Conservation (phyloP, 2,888 invertebrate species). For the Abrostola triplasia region DNA sequence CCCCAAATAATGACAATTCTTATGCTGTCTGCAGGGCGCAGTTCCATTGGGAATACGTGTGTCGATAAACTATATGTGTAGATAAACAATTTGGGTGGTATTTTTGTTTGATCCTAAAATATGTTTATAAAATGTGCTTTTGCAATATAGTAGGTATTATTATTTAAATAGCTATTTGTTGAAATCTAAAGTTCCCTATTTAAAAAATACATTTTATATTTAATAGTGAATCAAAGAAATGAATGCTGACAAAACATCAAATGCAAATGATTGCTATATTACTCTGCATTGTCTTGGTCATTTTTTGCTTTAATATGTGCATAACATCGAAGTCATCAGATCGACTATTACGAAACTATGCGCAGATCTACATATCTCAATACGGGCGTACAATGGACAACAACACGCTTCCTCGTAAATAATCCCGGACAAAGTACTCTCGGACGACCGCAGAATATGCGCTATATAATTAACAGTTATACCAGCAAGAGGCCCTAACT, state of each 20-base stretch:
- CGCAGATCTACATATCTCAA: background rate
- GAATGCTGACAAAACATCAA: no score
- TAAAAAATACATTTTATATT: no score
- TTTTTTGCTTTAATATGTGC: background rate
- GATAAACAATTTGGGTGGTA: constrained; percentile 1
- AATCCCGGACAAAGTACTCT: constrained; percentile 75
- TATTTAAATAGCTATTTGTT: no score
- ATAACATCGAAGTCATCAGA: no score
- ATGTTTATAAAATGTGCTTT: no score
- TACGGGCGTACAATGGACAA: constrained; percentile 58
- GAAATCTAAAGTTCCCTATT: no score
- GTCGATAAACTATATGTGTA: constrained; percentile 31
- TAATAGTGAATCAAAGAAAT: no score
- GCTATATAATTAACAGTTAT: constrained; percentile 85
- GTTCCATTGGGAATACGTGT: constrained; percentile 53
- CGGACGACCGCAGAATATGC: constrained; percentile 71
- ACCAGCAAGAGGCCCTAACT: constrained; percentile 81
- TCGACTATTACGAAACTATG: background rate
- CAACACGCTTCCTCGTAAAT: constrained; percentile 70
- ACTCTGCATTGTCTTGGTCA: background rate
- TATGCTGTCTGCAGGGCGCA: constrained; percentile 57
- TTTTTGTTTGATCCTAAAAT: background rate
- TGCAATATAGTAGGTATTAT: no score
- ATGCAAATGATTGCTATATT: no score
- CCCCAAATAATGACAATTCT: constrained; percentile 79